Evolutionary conservation across 2,797 vertebrate genomes (phyloP).

Genomic region (Megalops cyprinoides): DNA sequence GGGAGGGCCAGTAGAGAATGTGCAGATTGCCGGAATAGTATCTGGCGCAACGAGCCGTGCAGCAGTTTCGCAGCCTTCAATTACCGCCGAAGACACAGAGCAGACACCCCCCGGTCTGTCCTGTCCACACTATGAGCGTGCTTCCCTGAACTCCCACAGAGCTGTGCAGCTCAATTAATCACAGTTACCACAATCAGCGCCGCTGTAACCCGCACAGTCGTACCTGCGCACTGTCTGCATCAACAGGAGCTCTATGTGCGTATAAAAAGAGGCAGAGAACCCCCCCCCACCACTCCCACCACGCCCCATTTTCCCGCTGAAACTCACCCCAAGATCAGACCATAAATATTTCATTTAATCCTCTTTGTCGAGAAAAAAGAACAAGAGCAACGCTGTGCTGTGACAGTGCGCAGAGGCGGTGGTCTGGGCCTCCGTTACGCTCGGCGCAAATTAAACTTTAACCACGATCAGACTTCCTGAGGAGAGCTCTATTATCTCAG

Average conservation of each 20-base stretch:
- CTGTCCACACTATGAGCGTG: not conserved
- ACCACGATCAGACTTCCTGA: constrained; percentile 58
- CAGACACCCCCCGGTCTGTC: not conserved
- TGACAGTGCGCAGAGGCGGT: constrained; percentile 36
- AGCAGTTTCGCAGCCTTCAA: constrained; percentile 6
- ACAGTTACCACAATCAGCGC: too few species aligned
- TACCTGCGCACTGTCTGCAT: too few species aligned
- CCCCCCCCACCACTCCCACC: too few species aligned
- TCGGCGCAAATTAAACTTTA: constrained; percentile 59
- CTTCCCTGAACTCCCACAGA: not conserved
- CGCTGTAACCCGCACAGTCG: too few species aligned
- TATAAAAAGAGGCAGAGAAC: too few species aligned
- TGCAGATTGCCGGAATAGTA: not conserved
- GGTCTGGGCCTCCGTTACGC: not conserved
- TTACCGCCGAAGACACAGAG: constrained; percentile 3
- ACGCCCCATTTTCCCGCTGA: not conserved
- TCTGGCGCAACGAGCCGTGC: not conserved
- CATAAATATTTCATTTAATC: constrained; percentile 53
- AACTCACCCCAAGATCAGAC: constrained; percentile 33
- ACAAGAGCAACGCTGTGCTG: constrained; percentile 52
- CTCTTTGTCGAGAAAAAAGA: constrained; percentile 50
- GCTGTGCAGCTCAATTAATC: too few species aligned
- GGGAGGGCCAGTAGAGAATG: not conserved
- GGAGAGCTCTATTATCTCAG: constrained; percentile 41
- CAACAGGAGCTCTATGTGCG: too few species aligned